Evolutionary conservation across 2,888 invertebrate genomes (phyloP).

Genomic region (Trypoxylon attenuatum): DNA sequence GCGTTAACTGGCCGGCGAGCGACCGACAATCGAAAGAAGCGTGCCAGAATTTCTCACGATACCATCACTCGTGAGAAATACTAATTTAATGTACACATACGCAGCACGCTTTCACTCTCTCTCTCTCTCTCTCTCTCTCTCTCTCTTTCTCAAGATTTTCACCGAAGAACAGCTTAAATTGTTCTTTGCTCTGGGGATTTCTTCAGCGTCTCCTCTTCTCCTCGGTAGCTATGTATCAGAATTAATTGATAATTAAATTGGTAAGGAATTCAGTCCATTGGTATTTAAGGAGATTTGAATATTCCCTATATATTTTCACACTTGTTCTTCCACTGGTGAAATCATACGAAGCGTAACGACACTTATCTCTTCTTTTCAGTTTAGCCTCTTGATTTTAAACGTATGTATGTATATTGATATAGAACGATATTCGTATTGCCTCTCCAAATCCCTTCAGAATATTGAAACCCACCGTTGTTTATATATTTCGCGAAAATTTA

Average conservation of each 20-base stretch:
- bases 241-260: slow-evolving; percentile 6
- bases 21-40: slow-evolving; percentile 32
- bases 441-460: slow-evolving; percentile 28
- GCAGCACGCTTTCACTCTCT: slow-evolving; percentile 21
- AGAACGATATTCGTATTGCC: slow-evolving; percentile 31
- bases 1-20: slow-evolving; percentile 41
- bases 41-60: slow-evolving; percentile 15
- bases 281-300: slow-evolving; percentile 9
- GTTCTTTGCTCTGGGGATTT: neutral
- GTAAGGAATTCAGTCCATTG: slow-evolving; percentile 8
- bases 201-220: slow-evolving; percentile 5
- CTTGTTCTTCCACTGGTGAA: slow-evolving; percentile 27
- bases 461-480: slow-evolving; percentile 34
- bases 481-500: too few species aligned
- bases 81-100: slow-evolving; percentile 35
- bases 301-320: slow-evolving; percentile 43
- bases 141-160: too few species aligned
- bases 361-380: too few species aligned
- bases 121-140: too few species aligned
- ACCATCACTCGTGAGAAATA: slow-evolving; percentile 24
- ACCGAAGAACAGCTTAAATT: slow-evolving; percentile 15
- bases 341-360: too few species aligned
- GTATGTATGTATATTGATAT: slow-evolving; percentile 15
- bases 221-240: neutral
- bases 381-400: neutral